phyloP scores from a whole-genome alignment of 1,140 invertebrate species.

The Anoplophora glabripennis region DNA sequence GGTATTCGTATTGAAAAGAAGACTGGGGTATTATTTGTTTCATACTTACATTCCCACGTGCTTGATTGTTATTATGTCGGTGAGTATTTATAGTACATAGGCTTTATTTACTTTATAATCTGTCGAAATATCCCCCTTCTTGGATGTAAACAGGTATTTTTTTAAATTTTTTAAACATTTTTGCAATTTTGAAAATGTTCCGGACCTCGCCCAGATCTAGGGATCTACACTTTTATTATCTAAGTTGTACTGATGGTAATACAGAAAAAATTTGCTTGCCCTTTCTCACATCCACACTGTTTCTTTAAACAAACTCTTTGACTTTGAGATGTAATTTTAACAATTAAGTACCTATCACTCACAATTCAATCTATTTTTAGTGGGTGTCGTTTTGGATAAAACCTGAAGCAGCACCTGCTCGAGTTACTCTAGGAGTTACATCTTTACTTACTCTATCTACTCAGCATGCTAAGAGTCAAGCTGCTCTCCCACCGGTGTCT shows the following conservation, averaged over 20 bases:
- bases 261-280: too few relatives aligned
- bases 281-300: too few relatives aligned
- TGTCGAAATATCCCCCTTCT: too few relatives aligned
- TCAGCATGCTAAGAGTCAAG: conserved; percentile 87
- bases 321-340: background rate
- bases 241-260: too few relatives aligned
- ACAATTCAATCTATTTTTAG: conserved; percentile 47
- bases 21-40: conserved; percentile 83
- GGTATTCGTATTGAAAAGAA: conserved; percentile 78
- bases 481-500: conserved; percentile 82
- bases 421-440: conserved; percentile 87
- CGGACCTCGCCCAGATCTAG: too few relatives aligned
- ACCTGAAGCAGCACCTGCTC: conserved; percentile 80
- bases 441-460: conserved; percentile 86
- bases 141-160: too few relatives aligned
- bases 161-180: too few relatives aligned
- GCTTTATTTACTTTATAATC: too few relatives aligned
- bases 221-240: too few relatives aligned
- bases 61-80: conserved; percentile 85
- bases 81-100: conserved; percentile 57
- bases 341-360: background rate
- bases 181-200: too few relatives aligned
- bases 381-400: conserved; percentile 95
- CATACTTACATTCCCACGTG: conserved; percentile 87
- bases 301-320: too few relatives aligned